Evolutionary conservation across 2,888 invertebrate species (phyloP), one percentile per base, ranked within the genome.

Genomic region (Lepidocyrtinus sp.): DNA sequence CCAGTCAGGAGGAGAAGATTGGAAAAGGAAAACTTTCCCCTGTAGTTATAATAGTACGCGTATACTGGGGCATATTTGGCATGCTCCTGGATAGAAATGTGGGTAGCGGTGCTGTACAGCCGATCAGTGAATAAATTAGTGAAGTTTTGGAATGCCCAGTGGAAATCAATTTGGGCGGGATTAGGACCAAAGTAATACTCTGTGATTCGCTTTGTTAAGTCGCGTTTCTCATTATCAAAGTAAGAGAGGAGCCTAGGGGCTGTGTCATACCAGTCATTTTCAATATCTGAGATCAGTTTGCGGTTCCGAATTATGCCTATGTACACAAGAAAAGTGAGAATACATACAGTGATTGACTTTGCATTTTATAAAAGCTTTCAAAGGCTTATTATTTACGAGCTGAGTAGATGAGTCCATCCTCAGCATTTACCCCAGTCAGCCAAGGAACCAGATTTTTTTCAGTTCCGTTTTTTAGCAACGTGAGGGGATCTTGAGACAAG

Each of bases 371-470:
- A 27, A 24, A 50, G 12, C 2, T 22, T 22, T 22, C 24, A 0
- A 2, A 36, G 19, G 12, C 15, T 67, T 26, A 1, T 21, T 9
- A 55, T 59, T 79, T 74, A 84, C 84, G 72, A 15, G 82, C 83
- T 59, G 85, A 82, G 22, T 80, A 76, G 12, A 84, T 77, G 19
- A 84, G 76, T 67, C 85, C 85, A 65, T 85, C 85, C 3, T 84
- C 82, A 1, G 81, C 74, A 78, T 84, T 84, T 7, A 82, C 72
- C n/a, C 85, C 85, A 1, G 65, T 64, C 24, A 85, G 63, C 81
- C 80, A 81, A 15, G 80, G 84, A n/a, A 85, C 84, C n/a, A 22
- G 21, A 61, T 83, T 81, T n/a, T 77, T 70, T 21, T 25, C 36
- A 12, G 64, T 68, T 19, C 83, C 85, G 46, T 82, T 69, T n/a